Conservation (phyloP, 2,888 invertebrate species). For the Plusia festucae region DNA sequence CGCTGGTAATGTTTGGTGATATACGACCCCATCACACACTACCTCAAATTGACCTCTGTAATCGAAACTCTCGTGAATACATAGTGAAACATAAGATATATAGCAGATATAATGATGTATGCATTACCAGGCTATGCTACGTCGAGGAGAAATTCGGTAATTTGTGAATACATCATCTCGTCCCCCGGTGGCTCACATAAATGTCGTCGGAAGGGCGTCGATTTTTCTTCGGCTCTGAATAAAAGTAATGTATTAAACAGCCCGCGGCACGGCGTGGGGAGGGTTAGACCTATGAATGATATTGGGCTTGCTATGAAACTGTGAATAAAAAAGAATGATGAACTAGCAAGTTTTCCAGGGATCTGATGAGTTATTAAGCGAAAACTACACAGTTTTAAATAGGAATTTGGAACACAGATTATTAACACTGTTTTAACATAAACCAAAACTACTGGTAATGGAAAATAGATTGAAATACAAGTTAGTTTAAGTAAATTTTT, state of each 20-base stretch:
- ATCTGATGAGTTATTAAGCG: too few relatives aligned
- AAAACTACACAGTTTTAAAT: too few relatives aligned
- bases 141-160: not conserved
- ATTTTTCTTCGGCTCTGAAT: not conserved
- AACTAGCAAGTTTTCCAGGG: too few relatives aligned
- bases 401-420: too few relatives aligned
- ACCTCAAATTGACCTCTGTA: not conserved
- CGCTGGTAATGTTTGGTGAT: too few relatives aligned
- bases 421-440: too few relatives aligned
- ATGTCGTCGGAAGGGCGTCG: not conserved
- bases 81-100: not conserved
- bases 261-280: not conserved
- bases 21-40: too few relatives aligned
- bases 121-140: not conserved
- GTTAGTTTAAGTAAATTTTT: too few relatives aligned
- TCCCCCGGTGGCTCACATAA: not conserved
- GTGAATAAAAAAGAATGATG: not conserved
- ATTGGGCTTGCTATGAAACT: not conserved
- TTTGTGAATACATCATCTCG: not conserved
- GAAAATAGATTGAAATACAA: too few relatives aligned
- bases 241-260: not conserved
- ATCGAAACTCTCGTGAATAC: not conserved
- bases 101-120: not conserved
- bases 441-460: too few relatives aligned
- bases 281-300: not conserved